Base-by-base conservation (phyloP, 1,140 invertebrate genomes). In the Caenorhabditis remanei region DNA sequence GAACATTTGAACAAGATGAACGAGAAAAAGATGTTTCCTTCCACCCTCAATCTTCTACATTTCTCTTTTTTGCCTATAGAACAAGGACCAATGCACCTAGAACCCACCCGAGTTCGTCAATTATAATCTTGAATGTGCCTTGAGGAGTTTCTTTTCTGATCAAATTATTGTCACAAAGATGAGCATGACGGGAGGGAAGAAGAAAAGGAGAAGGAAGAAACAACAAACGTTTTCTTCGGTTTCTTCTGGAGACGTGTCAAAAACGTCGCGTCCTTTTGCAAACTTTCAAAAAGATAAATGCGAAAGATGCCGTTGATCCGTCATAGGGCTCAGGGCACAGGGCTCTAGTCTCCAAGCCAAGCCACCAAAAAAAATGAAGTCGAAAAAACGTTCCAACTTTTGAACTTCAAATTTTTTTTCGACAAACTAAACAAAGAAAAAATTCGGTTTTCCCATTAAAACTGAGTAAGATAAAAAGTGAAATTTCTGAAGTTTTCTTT, bases 1-100 rank as follows among this genome's bases (percentile, higher is more conserved):
- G 46, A 71, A 71, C 67, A 71, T 71, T 71, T 71, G 67, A 79
- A 48, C 46, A 79, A 79, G 71, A 79, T 79, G 71, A 79, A 79
- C 71, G 71, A 79, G 43, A 79, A 79, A 79, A 79, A 79, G 43
- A 79, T 79, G 71, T 79, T 48, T 79, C 46, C 46, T 79, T 50
- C 46, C 71, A 48, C 46, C 71, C 46, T 79, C 71, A 79, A 79
- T 79, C 21, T 24, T 79, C 71, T 79, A 53, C 71, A 79, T 48
- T 8, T 32, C 11, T 63, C 24, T 21, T 63, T 24, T 79, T 79
- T 79, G 13, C 16, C n/a, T 21, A 79, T 24, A 79, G 43, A 50
- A 79, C 71, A 50, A 79, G 46, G 19, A 24, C 24, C 71, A 50
- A 50, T 79, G 71, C 71, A 79, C 71, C 71, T 53, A 79, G 46